Conservation (phyloP, 1,140 invertebrate species). For the Halictus rubicundus region DNA sequence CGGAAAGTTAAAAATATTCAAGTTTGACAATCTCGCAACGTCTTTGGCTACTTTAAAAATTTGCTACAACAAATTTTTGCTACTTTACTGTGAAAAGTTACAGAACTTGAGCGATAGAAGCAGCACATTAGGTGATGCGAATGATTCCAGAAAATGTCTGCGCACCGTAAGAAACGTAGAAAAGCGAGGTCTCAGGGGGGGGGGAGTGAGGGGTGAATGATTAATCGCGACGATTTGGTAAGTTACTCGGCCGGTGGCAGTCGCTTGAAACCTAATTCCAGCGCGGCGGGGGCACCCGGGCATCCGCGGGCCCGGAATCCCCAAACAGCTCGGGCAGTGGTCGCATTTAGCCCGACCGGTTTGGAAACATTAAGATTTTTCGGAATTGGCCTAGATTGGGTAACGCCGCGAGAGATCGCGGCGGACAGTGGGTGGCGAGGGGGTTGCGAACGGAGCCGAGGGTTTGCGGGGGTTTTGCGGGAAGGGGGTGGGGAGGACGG, state of each 20-base stretch:
- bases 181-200: too few species aligned
- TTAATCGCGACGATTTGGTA: constrained; percentile 4
- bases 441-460: constrained; percentile 14
- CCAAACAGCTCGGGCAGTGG: not conserved
- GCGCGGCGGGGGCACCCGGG: not conserved
- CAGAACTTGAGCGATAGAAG: too few species aligned
- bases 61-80: too few species aligned
- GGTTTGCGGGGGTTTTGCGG: too few species aligned
- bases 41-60: too few species aligned
- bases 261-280: constrained; percentile 37
- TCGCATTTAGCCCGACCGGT: constrained; percentile 1
- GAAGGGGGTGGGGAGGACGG: not conserved
- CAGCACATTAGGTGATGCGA: too few species aligned
- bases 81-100: too few species aligned
- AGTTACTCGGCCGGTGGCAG: constrained; percentile 16
- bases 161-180: not conserved
- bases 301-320: not conserved
- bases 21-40: too few species aligned
- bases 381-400: constrained; percentile 69
- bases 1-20: too few species aligned
- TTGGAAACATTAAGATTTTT: constrained; percentile 55
- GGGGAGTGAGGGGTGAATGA: not conserved
- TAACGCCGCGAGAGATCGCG: constrained; percentile 61
- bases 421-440: constrained; percentile 51
- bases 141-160: too few species aligned